Base-by-base conservation (phyloP, 2,888 invertebrate genomes). In the Rotaria magnacalcarata region DNA sequence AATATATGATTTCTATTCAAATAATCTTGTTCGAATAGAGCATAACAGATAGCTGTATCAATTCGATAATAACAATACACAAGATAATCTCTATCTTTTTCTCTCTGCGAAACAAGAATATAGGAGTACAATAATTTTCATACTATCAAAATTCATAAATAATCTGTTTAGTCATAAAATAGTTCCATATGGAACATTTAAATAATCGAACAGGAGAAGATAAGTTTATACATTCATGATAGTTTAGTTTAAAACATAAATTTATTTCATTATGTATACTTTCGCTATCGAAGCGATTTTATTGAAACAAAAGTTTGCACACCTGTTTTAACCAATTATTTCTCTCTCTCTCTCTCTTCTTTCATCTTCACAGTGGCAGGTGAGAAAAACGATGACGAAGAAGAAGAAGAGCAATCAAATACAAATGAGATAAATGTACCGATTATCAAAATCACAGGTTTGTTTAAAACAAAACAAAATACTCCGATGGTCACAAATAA, bases 291-390 rank as follows among this genome's bases (percentile, higher is more conserved):
- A 67, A 67, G 19, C 67, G 34, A 67, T 67, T 67, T 67, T 34
- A 67, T 34, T 67, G 34, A 60, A n/a, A 34, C 27, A 16, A 34
- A 67, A 67, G 34, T 8, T 67, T 34, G 67, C 34, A 19, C 67
- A 67, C 34, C 67, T 67, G 67, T n/a, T 60, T 4, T 60, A 60
- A n/a, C 60, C 60, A 60, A 60, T 60, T 60, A 60, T 60, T n/a
- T 60, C 0, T 11, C 11, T 34, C 34, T 50, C 8, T 50, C 8
- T 50, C 11, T 50, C 50, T 11, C 8, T 67, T 67, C 67, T 67
- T 67, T 67, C 19, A 67, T 67, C 34, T 67, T 67, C 34, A 67
- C 34, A 67, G 19, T 67, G 34, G 67, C 67, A 67, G 67, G 67
- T 67, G 67, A 67, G 34, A 67, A 34, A 7, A 67, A 7, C 19